Conservation (phyloP, 2,113 vertebrate species). For the Pangasianodon gigas region DNA sequence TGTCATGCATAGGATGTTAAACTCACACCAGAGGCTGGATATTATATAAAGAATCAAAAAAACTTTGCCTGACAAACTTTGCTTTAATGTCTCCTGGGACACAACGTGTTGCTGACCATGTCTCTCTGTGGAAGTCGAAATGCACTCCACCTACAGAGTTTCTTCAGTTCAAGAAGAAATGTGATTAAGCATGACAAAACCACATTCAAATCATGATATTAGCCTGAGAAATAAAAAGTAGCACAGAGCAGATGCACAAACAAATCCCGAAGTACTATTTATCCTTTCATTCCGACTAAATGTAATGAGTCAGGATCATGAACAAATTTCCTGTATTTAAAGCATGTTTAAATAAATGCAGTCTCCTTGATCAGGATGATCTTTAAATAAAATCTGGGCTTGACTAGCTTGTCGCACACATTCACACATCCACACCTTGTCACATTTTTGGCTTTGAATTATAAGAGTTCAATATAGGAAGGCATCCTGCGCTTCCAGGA, state of each 20-base stretch:
- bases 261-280: neutral
- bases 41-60: slow-evolving; percentile 69
- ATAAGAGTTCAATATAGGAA: neutral
- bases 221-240: neutral
- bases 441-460: slow-evolving; percentile 2
- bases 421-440: slow-evolving; percentile 19
- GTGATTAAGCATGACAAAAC: neutral
- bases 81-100: slow-evolving; percentile 58
- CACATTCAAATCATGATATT: neutral
- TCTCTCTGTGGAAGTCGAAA: neutral
- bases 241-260: neutral
- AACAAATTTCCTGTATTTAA: neutral
- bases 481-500: too few species aligned
- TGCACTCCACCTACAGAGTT: neutral
- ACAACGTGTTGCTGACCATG: neutral
- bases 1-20: slow-evolving; percentile 56
- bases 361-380: neutral
- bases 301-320: neutral
- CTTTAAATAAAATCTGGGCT: neutral
- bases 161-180: neutral
- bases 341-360: neutral
- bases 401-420: neutral
- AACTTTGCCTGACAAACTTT: slow-evolving; percentile 58
- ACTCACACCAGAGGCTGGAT: slow-evolving; percentile 56
- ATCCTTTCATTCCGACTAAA: too few species aligned